Evolutionary conservation across 1,140 invertebrate genomes (phyloP).

Genomic region (Linepithema humile): DNA sequence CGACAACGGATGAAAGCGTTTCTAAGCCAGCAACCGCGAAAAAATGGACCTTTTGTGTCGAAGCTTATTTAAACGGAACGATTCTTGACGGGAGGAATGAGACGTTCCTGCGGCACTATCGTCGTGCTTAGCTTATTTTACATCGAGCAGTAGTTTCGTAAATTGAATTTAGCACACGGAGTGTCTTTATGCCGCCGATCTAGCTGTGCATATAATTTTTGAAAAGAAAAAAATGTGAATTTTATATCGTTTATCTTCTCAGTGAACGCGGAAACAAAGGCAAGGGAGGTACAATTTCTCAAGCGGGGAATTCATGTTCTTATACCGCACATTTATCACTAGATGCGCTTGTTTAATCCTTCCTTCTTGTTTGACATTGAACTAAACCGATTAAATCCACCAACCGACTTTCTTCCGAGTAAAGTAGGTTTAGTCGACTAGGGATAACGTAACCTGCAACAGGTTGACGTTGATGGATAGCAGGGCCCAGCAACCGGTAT

Average conservation of each 20-base stretch:
- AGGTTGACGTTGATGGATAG: slow-evolving; percentile 65
- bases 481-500: background rate
- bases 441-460: slow-evolving; percentile 54
- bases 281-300: background rate
- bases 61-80: background rate
- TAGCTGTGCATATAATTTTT: background rate
- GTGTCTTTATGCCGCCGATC: no score
- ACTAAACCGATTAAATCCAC: slow-evolving; percentile 41
- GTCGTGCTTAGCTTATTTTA: background rate
- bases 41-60: background rate
- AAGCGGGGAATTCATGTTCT: background rate
- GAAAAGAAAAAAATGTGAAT: no score
- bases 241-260: no score
- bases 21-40: background rate
- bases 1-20: slow-evolving; percentile 29
- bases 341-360: slow-evolving; percentile 16
- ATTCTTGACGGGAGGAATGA: background rate
- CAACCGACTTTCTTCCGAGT: slow-evolving; percentile 22
- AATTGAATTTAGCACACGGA: no score
- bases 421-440: slow-evolving; percentile 31
- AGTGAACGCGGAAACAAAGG: background rate
- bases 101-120: background rate
- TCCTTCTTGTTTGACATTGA: slow-evolving; percentile 1
- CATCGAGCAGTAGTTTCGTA: background rate
- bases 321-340: background rate